Conservation (phyloP, 2,113 vertebrate species). For the Megaceryle torquata region DNA sequence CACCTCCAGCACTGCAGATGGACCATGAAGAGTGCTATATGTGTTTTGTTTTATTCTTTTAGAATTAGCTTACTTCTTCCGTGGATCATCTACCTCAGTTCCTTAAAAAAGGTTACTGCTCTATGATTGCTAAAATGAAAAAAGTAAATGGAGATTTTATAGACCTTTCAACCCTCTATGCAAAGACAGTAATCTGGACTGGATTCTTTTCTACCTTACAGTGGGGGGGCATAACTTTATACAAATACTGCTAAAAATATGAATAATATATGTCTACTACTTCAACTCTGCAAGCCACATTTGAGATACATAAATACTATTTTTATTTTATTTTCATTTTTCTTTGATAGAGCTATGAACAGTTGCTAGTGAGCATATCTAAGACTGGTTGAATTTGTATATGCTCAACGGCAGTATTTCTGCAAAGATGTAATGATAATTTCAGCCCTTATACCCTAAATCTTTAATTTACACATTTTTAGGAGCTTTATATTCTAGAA, state of each 20-base stretch:
- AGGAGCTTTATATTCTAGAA: neutral
- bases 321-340: slow-evolving; percentile 9
- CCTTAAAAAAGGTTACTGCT: neutral
- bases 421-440: neutral
- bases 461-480: slow-evolving; percentile 16
- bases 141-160: neutral
- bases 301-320: neutral
- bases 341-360: neutral
- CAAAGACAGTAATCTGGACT: neutral
- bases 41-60: neutral
- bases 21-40: neutral
- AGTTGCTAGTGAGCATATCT: neutral
- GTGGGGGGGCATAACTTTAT: neutral
- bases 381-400: neutral
- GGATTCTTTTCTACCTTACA: neutral
- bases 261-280: neutral
- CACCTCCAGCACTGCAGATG: neutral
- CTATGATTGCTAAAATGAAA: neutral
- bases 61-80: neutral
- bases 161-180: neutral
- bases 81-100: neutral
- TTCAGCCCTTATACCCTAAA: neutral
- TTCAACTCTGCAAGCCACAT: neutral
- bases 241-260: neutral
- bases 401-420: neutral